A percentile compares a stretch with the other conserved stretches of the same genome.
Evolutionary conservation across 1,140 invertebrate species (phyloP).

Genomic region (Diachasmimorpha longicaudata): DNA sequence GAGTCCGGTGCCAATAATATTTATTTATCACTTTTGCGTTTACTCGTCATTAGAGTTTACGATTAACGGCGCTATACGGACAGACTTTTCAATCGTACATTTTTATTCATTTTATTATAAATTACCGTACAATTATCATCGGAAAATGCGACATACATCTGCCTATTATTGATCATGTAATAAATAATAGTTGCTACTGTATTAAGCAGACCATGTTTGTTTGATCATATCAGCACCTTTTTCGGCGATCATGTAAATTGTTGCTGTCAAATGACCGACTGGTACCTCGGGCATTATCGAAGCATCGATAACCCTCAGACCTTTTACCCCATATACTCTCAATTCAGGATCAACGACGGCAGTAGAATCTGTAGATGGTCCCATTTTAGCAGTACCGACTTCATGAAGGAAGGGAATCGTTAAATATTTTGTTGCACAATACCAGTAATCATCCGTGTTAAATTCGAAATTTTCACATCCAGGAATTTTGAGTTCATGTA

Average conservation of each 20-base stretch:
- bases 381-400: slow-evolving; percentile 85
- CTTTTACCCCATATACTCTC: slow-evolving; percentile 76
- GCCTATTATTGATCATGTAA: too few species aligned
- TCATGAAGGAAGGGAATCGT: slow-evolving; percentile 88
- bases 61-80: too few species aligned
- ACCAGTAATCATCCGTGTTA: slow-evolving; percentile 80
- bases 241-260: slow-evolving; percentile 86
- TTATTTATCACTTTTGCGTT: neutral
- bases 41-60: neutral
- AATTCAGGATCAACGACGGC: slow-evolving; percentile 84
- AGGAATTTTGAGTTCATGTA: slow-evolving; percentile 76
- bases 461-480: slow-evolving; percentile 78
- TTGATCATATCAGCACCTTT: slow-evolving; percentile 85
- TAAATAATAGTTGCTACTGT: neutral
- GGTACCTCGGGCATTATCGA: slow-evolving; percentile 88
- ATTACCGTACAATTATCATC: too few species aligned
- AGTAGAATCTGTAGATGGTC: slow-evolving; percentile 72
- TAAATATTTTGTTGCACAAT: slow-evolving; percentile 82
- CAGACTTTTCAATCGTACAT: too few species aligned
- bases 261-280: slow-evolving; percentile 83
- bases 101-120: too few species aligned
- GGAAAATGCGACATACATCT: too few species aligned
- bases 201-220: slow-evolving; percentile 67
- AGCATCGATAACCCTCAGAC: slow-evolving; percentile 84
- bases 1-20: neutral